These are phyloP conservation scores for Brachypalpus laphriformis DNA, from an alignment of 2,888 invertebrate genomes.

Conservation along the genomic window DNA sequence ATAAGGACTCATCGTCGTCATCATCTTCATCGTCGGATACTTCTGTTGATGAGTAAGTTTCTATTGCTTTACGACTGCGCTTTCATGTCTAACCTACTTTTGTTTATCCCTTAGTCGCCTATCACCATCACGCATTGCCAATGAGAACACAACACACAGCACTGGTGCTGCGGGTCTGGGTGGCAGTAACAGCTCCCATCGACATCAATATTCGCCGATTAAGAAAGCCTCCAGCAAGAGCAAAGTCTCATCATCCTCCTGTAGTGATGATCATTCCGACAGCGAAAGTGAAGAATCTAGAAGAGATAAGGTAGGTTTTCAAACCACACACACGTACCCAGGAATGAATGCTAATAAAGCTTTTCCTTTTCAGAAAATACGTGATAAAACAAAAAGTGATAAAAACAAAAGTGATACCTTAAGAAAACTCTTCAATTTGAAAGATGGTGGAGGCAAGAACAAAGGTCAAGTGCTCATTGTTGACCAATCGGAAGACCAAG, in stretches of 20 bases:
- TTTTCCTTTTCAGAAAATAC: constrained; percentile 75
- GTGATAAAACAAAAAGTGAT: constrained; percentile 84
- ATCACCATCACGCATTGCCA: constrained; percentile 60
- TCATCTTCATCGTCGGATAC: constrained; percentile 76
- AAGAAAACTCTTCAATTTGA: constrained; percentile 87
- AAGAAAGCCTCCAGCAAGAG: constrained; percentile 76
- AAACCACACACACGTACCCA: too few relatives aligned
- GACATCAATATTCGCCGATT: constrained; percentile 76
- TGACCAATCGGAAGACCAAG: constrained; percentile 84
- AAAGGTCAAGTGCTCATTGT: constrained; percentile 90
- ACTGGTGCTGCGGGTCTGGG: constrained; percentile 64
- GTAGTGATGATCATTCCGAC: constrained; percentile 75
- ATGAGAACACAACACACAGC: constrained; percentile 51
- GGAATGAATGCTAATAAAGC: neutral
- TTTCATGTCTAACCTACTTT: neutral
- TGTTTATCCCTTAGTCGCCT: constrained; percentile 57
- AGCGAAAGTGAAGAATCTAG: constrained; percentile 77
- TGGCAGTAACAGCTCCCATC: constrained; percentile 67
- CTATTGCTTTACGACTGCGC: neutral
- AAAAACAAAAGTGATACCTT: constrained; percentile 89
- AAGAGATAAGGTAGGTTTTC: constrained; percentile 75
- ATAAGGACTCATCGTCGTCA: constrained; percentile 75
- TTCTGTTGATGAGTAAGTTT: constrained; percentile 59
- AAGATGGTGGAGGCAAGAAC: constrained; percentile 88
- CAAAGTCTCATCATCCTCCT: constrained; percentile 74